These are phyloP conservation scores for Ataeniobius toweri DNA, from an alignment of 2,797 vertebrate species.

Conservation along the genomic window DNA sequence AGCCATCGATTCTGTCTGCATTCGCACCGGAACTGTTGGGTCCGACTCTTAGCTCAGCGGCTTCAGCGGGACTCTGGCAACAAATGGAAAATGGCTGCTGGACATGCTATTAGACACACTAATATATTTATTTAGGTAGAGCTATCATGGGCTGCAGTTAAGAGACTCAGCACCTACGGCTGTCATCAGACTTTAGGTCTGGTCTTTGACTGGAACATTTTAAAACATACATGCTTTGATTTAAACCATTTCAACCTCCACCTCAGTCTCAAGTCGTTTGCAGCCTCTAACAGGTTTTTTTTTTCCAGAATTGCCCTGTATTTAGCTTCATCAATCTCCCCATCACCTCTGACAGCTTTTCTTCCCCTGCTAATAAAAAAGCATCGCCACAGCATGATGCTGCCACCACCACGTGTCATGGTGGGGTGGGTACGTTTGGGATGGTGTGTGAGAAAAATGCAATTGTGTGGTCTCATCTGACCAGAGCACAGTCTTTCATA, in stretches of 20 bases:
- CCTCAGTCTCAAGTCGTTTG: neutral
- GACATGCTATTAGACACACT: neutral
- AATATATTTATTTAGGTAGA: neutral
- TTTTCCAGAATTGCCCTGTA: neutral
- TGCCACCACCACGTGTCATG: too few relatives aligned
- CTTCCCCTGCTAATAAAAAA: neutral
- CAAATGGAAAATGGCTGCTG: neutral
- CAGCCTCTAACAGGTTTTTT: neutral
- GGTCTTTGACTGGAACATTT: neutral
- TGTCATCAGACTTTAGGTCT: neutral
- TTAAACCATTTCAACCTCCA: neutral
- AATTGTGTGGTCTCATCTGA: neutral
- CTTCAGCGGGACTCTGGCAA: neutral
- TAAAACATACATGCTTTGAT: neutral
- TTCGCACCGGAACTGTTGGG: constrained; percentile 30
- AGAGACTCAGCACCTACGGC: too few relatives aligned
- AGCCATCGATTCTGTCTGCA: constrained; percentile 48
- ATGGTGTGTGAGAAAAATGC: too few relatives aligned
- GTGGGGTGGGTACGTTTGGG: too few relatives aligned
- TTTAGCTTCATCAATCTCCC: neutral
- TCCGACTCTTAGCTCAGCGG: constrained; percentile 28
- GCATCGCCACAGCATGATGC: too few relatives aligned
- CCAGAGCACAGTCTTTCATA: neutral
- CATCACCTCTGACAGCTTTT: neutral
- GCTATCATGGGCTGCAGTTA: too few relatives aligned